Evolutionary conservation across 2,113 vertebrate species (phyloP), one percentile per base, ranked within the genome.

Genomic region (Cyprinus carpio): DNA sequence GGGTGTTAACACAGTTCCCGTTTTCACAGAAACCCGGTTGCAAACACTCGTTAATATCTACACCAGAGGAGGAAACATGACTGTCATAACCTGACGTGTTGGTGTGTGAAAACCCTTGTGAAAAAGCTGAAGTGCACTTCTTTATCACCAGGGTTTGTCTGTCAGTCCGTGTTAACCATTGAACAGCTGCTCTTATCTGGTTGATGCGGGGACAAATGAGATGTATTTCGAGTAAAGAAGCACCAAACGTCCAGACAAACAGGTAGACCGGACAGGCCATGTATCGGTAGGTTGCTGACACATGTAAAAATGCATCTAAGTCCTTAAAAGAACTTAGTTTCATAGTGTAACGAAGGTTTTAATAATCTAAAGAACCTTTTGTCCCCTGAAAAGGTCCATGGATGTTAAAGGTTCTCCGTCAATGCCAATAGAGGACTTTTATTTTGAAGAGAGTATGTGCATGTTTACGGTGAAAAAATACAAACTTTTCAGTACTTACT

Each of bases 21-120:
- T 97, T 96, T 92, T 96, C 94, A 95, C 98, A 99, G 88, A 97
- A 88, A 43, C 96, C 95, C 25, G 95, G 93, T 46, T 94, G 93
- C 87, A 94, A 89, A 89, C 98, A 99, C 91, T 99, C 98, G 4
- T 99, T 96, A 93, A 99, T 95, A 88, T 99, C 98, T 99, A 93
- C 49, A 88, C 90, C 65, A 72, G 46, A 83, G 56, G 87, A 85
- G 84, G 87, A 89, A 89, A 80, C 54, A 87, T 11, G 34, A 84
- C 87, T 89, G 69, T 79, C 18, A 88, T 29, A 76, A 40, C 78
- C 82, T 81, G 29, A 72, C 75, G n/a, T 29, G 29, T 31, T 34
- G 31, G 64, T 5, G 4, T 49, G 46, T 49, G 40, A 40, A 40
- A 40, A 40, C 40, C 10, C 43, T 51, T 67, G 64, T 67, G 64